phyloP scores from a whole-genome alignment of 2,888 invertebrate genomes.

The Urechis unicinctus region DNA sequence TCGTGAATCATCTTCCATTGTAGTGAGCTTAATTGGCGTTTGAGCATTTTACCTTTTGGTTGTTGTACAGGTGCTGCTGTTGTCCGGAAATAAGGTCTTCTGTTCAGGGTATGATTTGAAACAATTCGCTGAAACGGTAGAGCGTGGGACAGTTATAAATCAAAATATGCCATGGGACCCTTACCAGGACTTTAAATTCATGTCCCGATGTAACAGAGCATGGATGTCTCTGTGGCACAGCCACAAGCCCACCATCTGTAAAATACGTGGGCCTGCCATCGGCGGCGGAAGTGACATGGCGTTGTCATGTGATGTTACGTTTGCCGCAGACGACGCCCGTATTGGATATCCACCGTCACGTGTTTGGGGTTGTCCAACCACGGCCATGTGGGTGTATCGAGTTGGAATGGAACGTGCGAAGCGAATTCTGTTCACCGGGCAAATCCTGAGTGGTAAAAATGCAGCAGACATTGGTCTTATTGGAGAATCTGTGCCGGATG shows the following conservation, averaged over 20 bases:
- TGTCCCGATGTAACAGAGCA: conserved; percentile 16
- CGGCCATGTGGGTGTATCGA: conserved; percentile 22
- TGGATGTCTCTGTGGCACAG: conserved; percentile 26
- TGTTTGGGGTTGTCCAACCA: conserved; percentile 28
- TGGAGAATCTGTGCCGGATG: conserved; percentile 19
- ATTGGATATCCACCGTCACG: conserved; percentile 26
- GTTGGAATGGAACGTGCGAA: conserved; percentile 24
- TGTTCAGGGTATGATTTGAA: conserved; percentile 27
- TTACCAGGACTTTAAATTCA: conserved; percentile 21
- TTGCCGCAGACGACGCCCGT: conserved; percentile 22
- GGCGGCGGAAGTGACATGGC: conserved; percentile 27
- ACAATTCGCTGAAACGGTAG: conserved; percentile 20
- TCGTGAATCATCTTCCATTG: too few species aligned
- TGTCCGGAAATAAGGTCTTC: conserved; percentile 19
- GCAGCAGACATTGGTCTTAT: conserved; percentile 23
- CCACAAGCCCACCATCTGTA: conserved; percentile 21
- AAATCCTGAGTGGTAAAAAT: conserved; percentile 16
- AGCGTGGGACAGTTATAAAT: conserved; percentile 14
- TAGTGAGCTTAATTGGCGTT: too few species aligned
- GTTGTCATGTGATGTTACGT: conserved; percentile 22
- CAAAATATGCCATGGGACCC: conserved; percentile 28
- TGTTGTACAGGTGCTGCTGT: conserved; percentile 16
- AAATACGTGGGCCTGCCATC: conserved; percentile 21
- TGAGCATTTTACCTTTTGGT: not conserved
- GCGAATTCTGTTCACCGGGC: conserved; percentile 23